phyloP scores from a whole-genome alignment of 1,140 invertebrate genomes.

The Brachionus koreanus region DNA sequence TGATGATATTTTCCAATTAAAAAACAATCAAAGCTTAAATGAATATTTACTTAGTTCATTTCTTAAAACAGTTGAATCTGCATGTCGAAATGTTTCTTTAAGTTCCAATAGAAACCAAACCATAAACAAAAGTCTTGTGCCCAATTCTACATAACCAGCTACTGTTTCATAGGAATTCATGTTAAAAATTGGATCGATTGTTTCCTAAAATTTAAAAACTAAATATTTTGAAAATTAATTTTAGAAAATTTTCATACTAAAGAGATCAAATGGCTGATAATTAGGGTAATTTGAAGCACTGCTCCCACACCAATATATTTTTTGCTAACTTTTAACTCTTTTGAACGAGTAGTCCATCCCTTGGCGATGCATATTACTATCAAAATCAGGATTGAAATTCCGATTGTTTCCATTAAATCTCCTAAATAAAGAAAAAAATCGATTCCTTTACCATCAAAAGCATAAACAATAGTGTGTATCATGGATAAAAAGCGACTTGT shows the following conservation, averaged over 20 bases:
- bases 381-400: constrained; percentile 87
- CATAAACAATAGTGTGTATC: constrained; percentile 81
- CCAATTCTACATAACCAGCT: constrained; percentile 86
- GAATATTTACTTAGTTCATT: not conserved
- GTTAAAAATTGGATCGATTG: constrained; percentile 89
- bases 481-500: constrained; percentile 78
- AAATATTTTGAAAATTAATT: not conserved
- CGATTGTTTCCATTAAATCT: constrained; percentile 83
- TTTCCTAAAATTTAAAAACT: constrained; percentile 67
- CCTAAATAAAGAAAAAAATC: constrained; percentile 74
- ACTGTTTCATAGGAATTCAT: constrained; percentile 94
- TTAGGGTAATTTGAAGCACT: not conserved
- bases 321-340: not conserved
- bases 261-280: constrained; percentile 2
- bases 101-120: constrained; percentile 88
- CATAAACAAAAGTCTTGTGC: constrained; percentile 81
- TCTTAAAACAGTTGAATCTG: constrained; percentile 55
- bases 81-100: constrained; percentile 57
- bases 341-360: constrained; percentile 77
- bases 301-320: not conserved
- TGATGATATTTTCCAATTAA: not conserved
- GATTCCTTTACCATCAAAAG: constrained; percentile 79
- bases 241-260: not conserved
- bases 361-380: constrained; percentile 86
- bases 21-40: not conserved